A percentile compares a stretch with the other conserved stretches of the same genome.
phyloP scores from a whole-genome alignment of 2,888 invertebrate genomes.

The Ormyrus thymus region DNA sequence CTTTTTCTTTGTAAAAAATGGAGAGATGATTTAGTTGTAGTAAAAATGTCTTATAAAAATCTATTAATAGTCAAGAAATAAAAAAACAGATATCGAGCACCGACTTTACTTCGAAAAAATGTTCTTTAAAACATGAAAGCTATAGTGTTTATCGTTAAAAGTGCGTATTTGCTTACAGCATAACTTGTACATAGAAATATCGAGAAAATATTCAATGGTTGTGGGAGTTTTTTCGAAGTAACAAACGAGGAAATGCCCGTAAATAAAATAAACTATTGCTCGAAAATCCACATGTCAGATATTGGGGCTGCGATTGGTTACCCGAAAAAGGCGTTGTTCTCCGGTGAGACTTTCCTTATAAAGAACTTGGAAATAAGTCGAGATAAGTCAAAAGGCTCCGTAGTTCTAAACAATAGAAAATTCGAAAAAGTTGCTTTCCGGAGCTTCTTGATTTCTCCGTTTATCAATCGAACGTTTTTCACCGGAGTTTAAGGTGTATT shows the following conservation, averaged over 20 bases:
- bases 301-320: slow-evolving; percentile 29
- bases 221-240: background rate
- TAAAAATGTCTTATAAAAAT: too few relatives aligned
- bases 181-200: background rate
- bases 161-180: background rate
- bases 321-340: slow-evolving; percentile 19
- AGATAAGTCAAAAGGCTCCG: slow-evolving; percentile 33
- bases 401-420: slow-evolving; percentile 31
- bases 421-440: background rate
- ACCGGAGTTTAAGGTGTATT: slow-evolving; percentile 11
- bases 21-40: too few relatives aligned
- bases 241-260: background rate
- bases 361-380: slow-evolving; percentile 17
- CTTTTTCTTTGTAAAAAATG: slow-evolving; percentile 1
- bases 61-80: too few relatives aligned
- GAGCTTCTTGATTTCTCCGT: slow-evolving; percentile 32
- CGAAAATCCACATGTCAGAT: slow-evolving; percentile 32
- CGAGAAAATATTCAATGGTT: background rate
- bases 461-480: slow-evolving; percentile 29
- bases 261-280: slow-evolving; percentile 14
- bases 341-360: slow-evolving; percentile 20
- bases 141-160: background rate
- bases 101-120: slow-evolving; percentile 11
- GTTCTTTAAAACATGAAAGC: background rate
- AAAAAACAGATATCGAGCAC: background rate